Base-by-base conservation (phyloP, 2,113 vertebrate genomes). In the Callospermophilus lateralis region DNA sequence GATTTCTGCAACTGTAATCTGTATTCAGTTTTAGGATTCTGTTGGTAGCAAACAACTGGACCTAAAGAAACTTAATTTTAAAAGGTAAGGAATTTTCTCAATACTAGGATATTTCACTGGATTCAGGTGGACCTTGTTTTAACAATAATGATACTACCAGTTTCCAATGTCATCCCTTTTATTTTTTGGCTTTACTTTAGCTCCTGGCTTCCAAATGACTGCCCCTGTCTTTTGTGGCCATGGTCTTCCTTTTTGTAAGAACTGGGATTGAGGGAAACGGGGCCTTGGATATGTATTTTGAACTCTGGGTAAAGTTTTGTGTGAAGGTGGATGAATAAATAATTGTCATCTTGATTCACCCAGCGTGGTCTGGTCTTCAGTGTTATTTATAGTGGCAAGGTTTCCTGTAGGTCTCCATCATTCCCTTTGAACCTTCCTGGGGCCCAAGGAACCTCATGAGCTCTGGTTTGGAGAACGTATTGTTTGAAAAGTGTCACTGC, bases 281-380 rank as follows among this genome's bases (percentile, higher is more conserved):
- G 5, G 32, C 79, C 24, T 58, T 81, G 19, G 37, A 26, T 37
- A 24, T n/a, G 34, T 37, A 6, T 55, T 81, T 85, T 89, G 58
- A 90, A 72, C 30, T 8, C 55, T 77, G 32, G 37, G 39, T 81
- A 72, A 77, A n/a, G 68, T 45, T 96, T 90, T 90, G 32, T 68
- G 77, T 86, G 39, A 55, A 87, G 51, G 39, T 85, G 72, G 87
- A 30, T 87, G 58, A 95, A 72, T 48, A 94, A 68, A 79, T 87
- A 39, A 51, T 42, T 58, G 22, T 8, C 34, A 8, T 45, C 4
- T 91, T 39, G 72, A 30, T 77, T n/a, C 37, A 16, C 16, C 15
- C n/a, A 4, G 9, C 42, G 83, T 37, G 63, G 77, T 76, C 85
- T 85, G 26, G 32, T 48, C 76, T 74, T 83, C 89, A 42, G 0